Percentiles rank a stretch among this genome's conserved stretches.
These are phyloP conservation scores for Psittacula derbiana DNA, from an alignment of 2,797 vertebrate species.

Conservation along the genomic window DNA sequence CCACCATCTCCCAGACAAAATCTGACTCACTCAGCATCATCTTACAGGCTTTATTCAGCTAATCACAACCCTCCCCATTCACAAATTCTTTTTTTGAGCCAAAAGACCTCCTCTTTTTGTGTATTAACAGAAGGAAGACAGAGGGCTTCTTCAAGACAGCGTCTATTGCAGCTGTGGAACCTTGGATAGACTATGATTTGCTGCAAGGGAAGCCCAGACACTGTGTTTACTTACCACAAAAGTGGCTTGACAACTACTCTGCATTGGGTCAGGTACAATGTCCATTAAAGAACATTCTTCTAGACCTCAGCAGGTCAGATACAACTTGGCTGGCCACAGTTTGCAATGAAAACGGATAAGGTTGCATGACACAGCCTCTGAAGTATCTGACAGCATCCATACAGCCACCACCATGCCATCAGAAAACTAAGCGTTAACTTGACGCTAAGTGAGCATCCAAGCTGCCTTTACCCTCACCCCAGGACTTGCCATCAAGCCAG, in stretches of 20 bases:
- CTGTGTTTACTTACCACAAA: neutral
- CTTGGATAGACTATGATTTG: neutral
- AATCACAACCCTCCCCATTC: neutral
- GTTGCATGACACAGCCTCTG: neutral
- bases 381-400: neutral
- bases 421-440: neutral
- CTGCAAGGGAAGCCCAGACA: neutral
- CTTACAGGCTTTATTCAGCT: neutral
- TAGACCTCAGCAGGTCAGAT: neutral
- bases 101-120: neutral
- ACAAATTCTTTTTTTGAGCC: neutral
- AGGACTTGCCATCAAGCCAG: slow-evolving; percentile 6
- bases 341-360: neutral
- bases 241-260: neutral
- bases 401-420: neutral
- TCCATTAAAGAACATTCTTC: neutral
- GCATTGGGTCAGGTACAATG: neutral
- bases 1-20: neutral
- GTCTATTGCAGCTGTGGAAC: neutral
- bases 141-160: neutral
- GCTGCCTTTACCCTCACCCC: neutral
- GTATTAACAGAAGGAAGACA: neutral
- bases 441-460: accelerated
- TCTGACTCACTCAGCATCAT: accelerated
- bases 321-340: neutral